Base-by-base conservation (phyloP, 2,888 invertebrate genomes). In the Tethea ocularis region DNA sequence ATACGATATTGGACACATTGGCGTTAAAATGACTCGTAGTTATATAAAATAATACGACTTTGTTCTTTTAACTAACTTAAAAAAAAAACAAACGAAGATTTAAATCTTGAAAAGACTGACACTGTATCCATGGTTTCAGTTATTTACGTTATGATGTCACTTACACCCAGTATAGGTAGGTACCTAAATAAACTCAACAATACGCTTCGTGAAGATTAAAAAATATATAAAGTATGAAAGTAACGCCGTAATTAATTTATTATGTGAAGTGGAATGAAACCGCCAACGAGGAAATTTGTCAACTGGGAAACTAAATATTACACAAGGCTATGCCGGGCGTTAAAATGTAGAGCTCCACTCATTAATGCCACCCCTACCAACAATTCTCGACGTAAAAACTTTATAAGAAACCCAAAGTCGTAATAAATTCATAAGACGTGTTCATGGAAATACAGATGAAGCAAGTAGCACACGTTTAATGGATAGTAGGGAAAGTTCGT, bases 241-340 rank as follows among this genome's bases (percentile, higher is more conserved):
- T 61, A 61, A 58, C 56, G 57, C 58, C 57, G 55, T 65, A 70
- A 74, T 73, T 73, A 73, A 73, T 74, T 69, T 66, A 70, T 71
- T 63, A 64, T 63, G 68, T 69, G 62, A 72, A 69, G 68, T 69
- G 66, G 69, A 68, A 68, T 70, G 64, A 72, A 69, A 74, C 67
- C 72, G 57, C 69, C 61, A 69, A 66, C 68, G 64, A 67, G 70
- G 64, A 68, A 74, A 76, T 71, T 71, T 75, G 70, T 74, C 74
- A 75, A 78, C 68, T 62, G 61, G 66, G 61, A 60, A 72, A 73
- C 73, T 73, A 67, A 69, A 72, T 72, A 77, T 68, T 67, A 75
- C 69, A 67, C 61, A 69, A 64, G 66, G 68, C 67, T 67, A 62
- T 58, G 62, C 60, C 57, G 61, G 54, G 65, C 66, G 67, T 71